Percentiles rank a stretch among this genome's conserved stretches.
phyloP scores from a whole-genome alignment of 2,113 vertebrate species.

The Tetrax tetrax region DNA sequence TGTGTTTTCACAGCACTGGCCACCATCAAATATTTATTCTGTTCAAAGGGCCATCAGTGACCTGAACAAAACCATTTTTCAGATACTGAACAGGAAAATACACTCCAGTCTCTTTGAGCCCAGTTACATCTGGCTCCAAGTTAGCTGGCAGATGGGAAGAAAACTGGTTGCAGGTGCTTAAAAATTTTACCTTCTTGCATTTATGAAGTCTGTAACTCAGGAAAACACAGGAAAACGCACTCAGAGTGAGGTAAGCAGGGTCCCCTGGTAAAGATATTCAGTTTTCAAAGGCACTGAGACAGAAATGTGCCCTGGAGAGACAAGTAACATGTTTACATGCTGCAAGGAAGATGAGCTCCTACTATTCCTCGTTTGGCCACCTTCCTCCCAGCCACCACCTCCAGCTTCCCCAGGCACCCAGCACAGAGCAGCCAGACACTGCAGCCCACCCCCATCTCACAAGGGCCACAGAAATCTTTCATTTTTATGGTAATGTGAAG shows the following conservation, averaged over 20 bases:
- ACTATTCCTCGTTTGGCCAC: not conserved
- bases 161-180: not conserved
- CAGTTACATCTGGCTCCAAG: not conserved
- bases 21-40: not conserved
- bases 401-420: not conserved
- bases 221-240: not conserved
- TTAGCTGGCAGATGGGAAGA: not conserved
- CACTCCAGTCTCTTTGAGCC: not conserved
- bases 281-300: not conserved
- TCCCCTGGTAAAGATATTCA: not conserved
- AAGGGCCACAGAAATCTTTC: not conserved
- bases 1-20: not conserved
- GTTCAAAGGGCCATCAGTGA: not conserved
- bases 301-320: not conserved
- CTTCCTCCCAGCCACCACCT: not conserved
- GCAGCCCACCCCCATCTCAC: not conserved
- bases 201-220: not conserved
- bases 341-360: not conserved
- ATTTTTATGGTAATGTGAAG: rapidly evolving
- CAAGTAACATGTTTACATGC: rapidly evolving
- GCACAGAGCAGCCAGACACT: not conserved
- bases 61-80: not conserved
- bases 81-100: not conserved
- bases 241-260: not conserved
- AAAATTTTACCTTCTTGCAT: not conserved